Evolutionary conservation across 2,888 invertebrate species (phyloP), one percentile per base, ranked within the genome.

Genomic region (Cecidostiba fungosa): DNA sequence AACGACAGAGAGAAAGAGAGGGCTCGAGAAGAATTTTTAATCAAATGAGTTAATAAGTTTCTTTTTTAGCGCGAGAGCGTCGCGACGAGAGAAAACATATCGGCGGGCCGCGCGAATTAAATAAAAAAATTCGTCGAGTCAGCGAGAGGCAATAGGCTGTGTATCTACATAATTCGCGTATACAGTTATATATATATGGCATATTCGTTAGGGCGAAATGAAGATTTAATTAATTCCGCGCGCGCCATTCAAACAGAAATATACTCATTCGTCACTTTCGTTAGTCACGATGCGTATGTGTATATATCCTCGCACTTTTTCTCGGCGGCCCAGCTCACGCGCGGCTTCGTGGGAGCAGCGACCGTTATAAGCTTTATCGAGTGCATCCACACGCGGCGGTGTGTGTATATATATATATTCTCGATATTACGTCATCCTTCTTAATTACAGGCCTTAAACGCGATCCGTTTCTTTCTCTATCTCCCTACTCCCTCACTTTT

Each of bases 371-470:
- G 72, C 54, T 83, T 79, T 83, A 76, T 83, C 83, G 82, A 79
- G 70, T 77, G 83, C 78, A 86, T 82, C 85, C 82, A 77, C 79
- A 47, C 69, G 76, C 77, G 50, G 62, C 54, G 73, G 3, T 50
- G 16, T 47, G 1, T 16, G 16, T 16, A 50, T 19, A 19, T 16
- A 23, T 10, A 66, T 3, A 8, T 3, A 29, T 14, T 66, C 66
- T 77, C 83, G 72, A 83, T 83, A 80, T 86, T 82, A 84, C 86
- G 86, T 86, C 84, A 86, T 86, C n/a, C 54, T 78, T 73, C 73
- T 74, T 84, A 86, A 84, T 86, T 84, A 84, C 84, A 72, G 62
- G 50, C 72, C 70, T 74, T 39, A 77, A 77, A 47, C 8, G 78
- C 70, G 76, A 79, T 72, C 54, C 79, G 43, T 79, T 83, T 74